These are phyloP conservation scores for Sylvilagus bachmani DNA, from an alignment of 2,113 vertebrate genomes.

Conservation along the genomic window DNA sequence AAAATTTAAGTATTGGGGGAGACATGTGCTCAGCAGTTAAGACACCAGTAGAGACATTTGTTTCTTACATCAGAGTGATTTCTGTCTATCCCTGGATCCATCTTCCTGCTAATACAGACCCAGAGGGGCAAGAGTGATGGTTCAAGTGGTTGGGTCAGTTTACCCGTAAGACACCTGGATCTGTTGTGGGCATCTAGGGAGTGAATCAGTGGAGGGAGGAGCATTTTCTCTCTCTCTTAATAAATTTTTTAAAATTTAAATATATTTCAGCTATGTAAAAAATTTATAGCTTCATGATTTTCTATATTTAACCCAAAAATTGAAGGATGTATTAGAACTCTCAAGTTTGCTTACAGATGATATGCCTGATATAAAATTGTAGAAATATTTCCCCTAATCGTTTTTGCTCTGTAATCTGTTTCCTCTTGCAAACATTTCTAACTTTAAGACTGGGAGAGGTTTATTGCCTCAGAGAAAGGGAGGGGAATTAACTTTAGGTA, in stretches of 20 bases:
- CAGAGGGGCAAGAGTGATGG: no score
- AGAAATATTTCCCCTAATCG: not conserved
- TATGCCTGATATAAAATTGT: not conserved
- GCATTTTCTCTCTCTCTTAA: no score
- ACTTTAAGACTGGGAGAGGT: not conserved
- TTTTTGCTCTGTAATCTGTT: not conserved
- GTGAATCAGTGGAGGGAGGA: no score
- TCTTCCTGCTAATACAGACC: no score
- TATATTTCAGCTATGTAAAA: not conserved
- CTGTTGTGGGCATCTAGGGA: no score
- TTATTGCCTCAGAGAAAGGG: not conserved
- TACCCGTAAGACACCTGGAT: no score
- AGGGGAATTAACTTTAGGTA: not conserved
- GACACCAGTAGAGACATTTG: no score
- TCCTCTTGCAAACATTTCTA: not conserved
- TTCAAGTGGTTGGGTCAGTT: no score
- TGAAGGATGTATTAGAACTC: not conserved
- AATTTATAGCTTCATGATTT: not conserved
- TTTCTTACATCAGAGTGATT: no score
- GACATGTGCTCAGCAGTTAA: no score
- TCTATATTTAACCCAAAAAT: not conserved
- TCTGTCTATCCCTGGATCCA: no score
- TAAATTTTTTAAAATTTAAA: not conserved
- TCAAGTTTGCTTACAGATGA: not conserved
- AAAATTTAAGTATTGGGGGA: not conserved